A percentile compares a stretch with the other conserved stretches of the same genome.
Conservation (phyloP, 2,888 invertebrate species). For the Idaea biselata region DNA sequence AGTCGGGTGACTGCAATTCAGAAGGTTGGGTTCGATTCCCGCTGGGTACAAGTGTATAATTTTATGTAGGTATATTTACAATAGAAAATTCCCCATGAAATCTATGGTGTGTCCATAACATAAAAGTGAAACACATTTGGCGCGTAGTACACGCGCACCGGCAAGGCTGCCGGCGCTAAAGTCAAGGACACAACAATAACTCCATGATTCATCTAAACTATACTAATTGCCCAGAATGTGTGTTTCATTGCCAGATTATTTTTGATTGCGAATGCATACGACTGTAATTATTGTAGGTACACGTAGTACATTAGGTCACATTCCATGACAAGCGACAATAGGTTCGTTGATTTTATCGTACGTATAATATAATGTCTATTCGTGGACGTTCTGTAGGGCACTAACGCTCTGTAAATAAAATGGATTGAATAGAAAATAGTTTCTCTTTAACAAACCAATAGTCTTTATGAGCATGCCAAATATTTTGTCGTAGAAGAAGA, state of each 20-base stretch:
- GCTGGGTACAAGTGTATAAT: too few relatives aligned
- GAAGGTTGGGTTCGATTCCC: too few relatives aligned
- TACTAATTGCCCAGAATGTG: not conserved
- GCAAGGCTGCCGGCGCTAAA: not conserved
- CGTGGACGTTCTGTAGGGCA: too few relatives aligned
- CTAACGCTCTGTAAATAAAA: too few relatives aligned
- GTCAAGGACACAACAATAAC: not conserved
- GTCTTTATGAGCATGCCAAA: too few relatives aligned
- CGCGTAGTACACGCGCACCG: not conserved
- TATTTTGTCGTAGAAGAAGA: too few relatives aligned
- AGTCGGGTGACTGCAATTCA: too few relatives aligned
- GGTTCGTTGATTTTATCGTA: not conserved
- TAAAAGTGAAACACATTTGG: not conserved
- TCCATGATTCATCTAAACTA: not conserved
- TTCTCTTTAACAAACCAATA: too few relatives aligned
- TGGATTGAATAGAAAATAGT: too few relatives aligned
- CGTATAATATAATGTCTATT: not conserved
- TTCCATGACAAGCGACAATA: not conserved
- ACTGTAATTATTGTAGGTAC: not conserved
- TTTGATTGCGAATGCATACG: not conserved
- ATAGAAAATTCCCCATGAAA: not conserved
- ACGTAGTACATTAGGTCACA: not conserved
- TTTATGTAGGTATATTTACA: too few relatives aligned
- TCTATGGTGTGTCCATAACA: not conserved
- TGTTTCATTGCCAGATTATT: not conserved